These are phyloP conservation scores for Diplogasteroides magnus DNA, from an alignment of 1,140 invertebrate species.

Conservation along the genomic window DNA sequence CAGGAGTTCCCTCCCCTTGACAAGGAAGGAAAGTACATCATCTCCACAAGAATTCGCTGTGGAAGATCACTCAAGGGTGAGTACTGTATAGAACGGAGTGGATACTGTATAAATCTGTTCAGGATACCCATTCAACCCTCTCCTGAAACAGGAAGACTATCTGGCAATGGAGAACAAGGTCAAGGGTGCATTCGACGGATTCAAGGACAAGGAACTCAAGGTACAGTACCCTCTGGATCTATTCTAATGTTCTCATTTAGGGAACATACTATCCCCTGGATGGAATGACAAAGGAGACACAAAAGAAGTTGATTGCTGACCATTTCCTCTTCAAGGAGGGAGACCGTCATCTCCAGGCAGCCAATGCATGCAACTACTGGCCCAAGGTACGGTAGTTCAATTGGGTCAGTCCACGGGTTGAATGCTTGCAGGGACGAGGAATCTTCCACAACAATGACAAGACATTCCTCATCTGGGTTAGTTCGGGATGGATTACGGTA, in stretches of 20 bases:
- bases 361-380: conserved; percentile 89
- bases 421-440: too few relatives aligned
- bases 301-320: conserved; percentile 61
- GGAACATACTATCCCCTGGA: conserved; percentile 84
- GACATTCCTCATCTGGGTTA: conserved; percentile 88
- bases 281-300: conserved; percentile 54
- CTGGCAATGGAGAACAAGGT: conserved; percentile 53
- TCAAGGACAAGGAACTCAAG: conserved; percentile 66
- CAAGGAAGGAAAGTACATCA: conserved; percentile 77
- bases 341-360: conserved; percentile 66
- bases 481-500: conserved; percentile 62
- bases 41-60: conserved; percentile 82
- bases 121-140: conserved; percentile 77
- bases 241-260: conserved; percentile 57
- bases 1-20: conserved; percentile 74
- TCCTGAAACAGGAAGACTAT: conserved; percentile 51
- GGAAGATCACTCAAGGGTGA: conserved; percentile 72
- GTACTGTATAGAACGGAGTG: background rate
- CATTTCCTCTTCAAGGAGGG: conserved; percentile 71
- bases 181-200: conserved; percentile 47
- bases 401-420: too few relatives aligned
- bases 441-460: conserved; percentile 93
- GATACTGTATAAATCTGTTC: background rate
- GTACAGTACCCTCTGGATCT: conserved; percentile 73
- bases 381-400: too few relatives aligned